Evolutionary conservation across 2,888 invertebrate species (phyloP).

Genomic region (Monoplex corrugatus): DNA sequence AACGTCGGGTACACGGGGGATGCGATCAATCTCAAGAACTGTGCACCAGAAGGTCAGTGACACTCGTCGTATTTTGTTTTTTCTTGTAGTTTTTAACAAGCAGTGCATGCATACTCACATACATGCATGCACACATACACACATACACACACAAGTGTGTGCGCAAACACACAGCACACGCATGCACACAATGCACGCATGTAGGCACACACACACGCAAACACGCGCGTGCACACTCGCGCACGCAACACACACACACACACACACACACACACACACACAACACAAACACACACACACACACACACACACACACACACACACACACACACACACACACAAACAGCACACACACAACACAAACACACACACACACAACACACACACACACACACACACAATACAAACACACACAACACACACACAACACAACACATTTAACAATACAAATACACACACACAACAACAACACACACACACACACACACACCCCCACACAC

Average conservation of each 20-base stretch:
- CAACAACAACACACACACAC: neutral
- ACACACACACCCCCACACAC: neutral
- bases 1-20: constrained; percentile 69
- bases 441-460: too few species aligned
- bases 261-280: too few species aligned
- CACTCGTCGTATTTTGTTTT: neutral
- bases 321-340: neutral
- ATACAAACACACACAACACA: too few species aligned
- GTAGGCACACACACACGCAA: neutral
- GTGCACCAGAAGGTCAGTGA: constrained; percentile 61
- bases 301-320: constrained; percentile 29
- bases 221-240: too few species aligned
- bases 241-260: too few species aligned
- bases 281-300: neutral
- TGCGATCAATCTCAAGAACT: constrained; percentile 62
- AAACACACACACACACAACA: constrained; percentile 4
- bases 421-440: too few species aligned
- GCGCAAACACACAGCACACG: neutral
- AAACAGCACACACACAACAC: neutral
- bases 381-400: too few species aligned
- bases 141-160: neutral
- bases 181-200: neutral
- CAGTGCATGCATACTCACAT: too few species aligned
- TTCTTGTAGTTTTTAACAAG: neutral
- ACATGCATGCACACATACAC: neutral